Evolutionary conservation across 2,888 invertebrate genomes (phyloP).

Genomic region (Linnaemya tessellans): DNA sequence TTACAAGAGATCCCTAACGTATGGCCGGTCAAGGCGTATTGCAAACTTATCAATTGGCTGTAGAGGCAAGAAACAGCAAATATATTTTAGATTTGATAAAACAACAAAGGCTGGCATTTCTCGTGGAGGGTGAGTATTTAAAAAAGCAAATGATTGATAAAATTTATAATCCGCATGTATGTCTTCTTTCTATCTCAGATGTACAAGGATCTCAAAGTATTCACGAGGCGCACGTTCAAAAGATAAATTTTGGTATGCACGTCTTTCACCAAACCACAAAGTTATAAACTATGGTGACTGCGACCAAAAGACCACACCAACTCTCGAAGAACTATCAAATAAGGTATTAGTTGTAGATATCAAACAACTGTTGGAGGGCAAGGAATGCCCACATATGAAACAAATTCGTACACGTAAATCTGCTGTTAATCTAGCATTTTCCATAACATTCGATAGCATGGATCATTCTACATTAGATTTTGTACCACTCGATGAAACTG

Average conservation of each 20-base stretch:
- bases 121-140: too few relatives aligned
- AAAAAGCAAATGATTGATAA: too few relatives aligned
- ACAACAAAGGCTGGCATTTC: too few relatives aligned
- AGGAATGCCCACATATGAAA: constrained; percentile 97
- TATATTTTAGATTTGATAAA: too few relatives aligned
- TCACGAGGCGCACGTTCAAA: constrained; percentile 93
- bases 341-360: constrained; percentile 95
- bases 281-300: constrained; percentile 98
- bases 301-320: constrained; percentile 94
- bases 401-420: constrained; percentile 92
- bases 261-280: constrained; percentile 96
- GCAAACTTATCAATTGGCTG: too few relatives aligned
- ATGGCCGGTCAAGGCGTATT: too few relatives aligned
- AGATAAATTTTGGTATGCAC: constrained; percentile 98
- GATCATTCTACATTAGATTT: constrained; percentile 94
- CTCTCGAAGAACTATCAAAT: constrained; percentile 93
- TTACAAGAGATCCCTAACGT: too few relatives aligned
- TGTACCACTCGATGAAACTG: constrained; percentile 94
- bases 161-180: background rate
- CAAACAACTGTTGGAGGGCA: constrained; percentile 92
- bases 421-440: too few relatives aligned
- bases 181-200: constrained; percentile 64
- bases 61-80: too few relatives aligned
- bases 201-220: constrained; percentile 95
- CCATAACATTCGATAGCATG: constrained; percentile 90